Evolutionary conservation across 2,888 invertebrate genomes (phyloP), one percentile per base, ranked within the genome.

Genomic region (Melitaea athalia): DNA sequence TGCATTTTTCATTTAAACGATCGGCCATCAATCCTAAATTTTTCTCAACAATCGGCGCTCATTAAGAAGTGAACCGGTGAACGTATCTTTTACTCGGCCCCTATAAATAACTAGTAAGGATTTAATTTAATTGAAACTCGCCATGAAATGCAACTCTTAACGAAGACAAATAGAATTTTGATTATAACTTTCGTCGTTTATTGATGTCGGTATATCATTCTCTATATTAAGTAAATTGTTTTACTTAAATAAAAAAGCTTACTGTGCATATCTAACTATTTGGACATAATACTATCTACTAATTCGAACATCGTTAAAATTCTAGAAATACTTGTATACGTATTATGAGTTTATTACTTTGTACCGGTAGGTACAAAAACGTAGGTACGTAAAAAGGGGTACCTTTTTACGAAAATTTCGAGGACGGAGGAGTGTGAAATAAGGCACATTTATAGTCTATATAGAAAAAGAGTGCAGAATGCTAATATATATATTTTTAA

Each of bases 101-200:
- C 78, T 81, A 81, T 80, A 75, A 73, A 73, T 60, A 67, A 73
- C 69, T 70, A 70, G 76, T 76, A 74, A 81, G 82, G 84, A 85
- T 85, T 85, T 86, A 86, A 86, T 87, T 85, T 81, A 88, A 87
- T 87, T 84, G 82, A 85, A 84, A 74, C 72, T 72, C 70, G 77
- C 73, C 76, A 68, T 74, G 67, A 73, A 76, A 76, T 75, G 75
- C 70, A 74, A 72, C 67, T 70, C 67, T 79, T 83, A 86, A 91
- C 85, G 83, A 88, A 85, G 91, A 88, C 85, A 80, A 88, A 91
- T 91, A 84, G 83, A 81, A 75, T 76, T 84, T 86, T 85, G 81
- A 87, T 88, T 84, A 79, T 76, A 76, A 79, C 76, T 69, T 68
- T 63, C 67, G 59, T 68, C 38, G 65, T 72, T 74, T 67, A 71